Evolutionary conservation across 2,888 invertebrate species (phyloP).

Genomic region (Dexiosoma caninum): DNA sequence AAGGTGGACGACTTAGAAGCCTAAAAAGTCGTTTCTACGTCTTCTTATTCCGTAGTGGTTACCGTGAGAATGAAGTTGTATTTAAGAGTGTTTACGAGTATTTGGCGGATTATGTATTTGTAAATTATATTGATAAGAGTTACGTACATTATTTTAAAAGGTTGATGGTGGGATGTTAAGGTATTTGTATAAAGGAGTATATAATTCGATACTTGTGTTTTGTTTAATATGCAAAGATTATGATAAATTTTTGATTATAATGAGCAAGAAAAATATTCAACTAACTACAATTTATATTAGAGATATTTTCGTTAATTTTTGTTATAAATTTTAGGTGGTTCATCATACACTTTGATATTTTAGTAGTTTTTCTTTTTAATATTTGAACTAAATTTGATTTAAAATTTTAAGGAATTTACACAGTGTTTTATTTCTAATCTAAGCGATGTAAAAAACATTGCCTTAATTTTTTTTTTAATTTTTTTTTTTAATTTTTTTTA

Average conservation of each 20-base stretch:
- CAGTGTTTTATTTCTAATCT: neutral
- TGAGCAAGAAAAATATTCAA: conserved; percentile 1
- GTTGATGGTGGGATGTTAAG: conserved; percentile 10
- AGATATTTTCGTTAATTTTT: conserved; percentile 2
- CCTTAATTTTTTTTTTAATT: too few species aligned
- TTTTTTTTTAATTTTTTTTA: too few species aligned
- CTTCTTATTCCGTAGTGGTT: neutral
- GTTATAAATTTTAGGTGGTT: conserved; percentile 5
- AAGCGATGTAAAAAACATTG: neutral
- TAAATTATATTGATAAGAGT: neutral
- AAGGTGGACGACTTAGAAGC: too few species aligned
- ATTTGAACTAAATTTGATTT: conserved; percentile 15
- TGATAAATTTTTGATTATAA: neutral
- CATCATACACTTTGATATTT: conserved; percentile 6
- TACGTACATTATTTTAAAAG: neutral
- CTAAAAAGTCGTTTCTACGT: neutral
- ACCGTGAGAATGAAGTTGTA: conserved; percentile 23
- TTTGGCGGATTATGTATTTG: neutral
- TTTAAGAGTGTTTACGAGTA: neutral
- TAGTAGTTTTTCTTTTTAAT: neutral
- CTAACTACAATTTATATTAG: neutral
- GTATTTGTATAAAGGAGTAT: neutral
- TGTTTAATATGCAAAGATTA: neutral
- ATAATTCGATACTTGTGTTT: neutral
- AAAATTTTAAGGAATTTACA: neutral